Evolutionary conservation across 2,888 invertebrate genomes (phyloP).

Genomic region (Limulus polyphemus): DNA sequence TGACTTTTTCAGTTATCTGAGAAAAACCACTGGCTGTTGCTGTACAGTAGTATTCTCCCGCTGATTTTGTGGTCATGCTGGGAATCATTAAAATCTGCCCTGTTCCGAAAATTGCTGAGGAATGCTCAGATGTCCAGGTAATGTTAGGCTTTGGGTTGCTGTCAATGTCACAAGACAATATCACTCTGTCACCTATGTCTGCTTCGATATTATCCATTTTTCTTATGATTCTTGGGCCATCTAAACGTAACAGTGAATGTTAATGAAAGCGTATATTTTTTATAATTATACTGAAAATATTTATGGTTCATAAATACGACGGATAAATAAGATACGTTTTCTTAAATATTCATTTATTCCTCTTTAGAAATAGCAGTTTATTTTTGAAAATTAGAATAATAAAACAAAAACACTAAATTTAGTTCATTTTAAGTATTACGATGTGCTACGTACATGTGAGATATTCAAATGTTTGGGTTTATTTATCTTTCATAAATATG

Average conservation of each 20-base stretch:
- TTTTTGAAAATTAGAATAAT: too few species aligned
- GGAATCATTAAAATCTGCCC: conserved; percentile 61
- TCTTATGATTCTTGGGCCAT: conserved; percentile 19
- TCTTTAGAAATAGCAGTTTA: too few species aligned
- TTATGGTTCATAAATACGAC: too few species aligned
- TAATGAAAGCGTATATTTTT: too few species aligned
- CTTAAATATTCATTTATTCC: too few species aligned
- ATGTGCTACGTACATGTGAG: too few species aligned
- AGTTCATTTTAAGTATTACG: too few species aligned
- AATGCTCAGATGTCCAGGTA: conserved; percentile 73
- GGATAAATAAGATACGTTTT: too few species aligned
- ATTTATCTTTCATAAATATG: too few species aligned
- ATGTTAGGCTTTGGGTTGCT: conserved; percentile 81
- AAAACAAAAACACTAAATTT: too few species aligned
- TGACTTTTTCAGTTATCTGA: conserved; percentile 67
- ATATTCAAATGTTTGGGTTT: too few species aligned
- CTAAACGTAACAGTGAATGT: not conserved
- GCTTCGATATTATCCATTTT: conserved; percentile 39
- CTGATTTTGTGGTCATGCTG: conserved; percentile 56
- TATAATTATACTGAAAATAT: too few species aligned
- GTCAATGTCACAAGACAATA: conserved; percentile 72
- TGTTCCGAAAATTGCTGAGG: conserved; percentile 52
- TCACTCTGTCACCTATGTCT: conserved; percentile 64
- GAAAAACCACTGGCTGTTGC: conserved; percentile 75
- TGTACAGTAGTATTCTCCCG: conserved; percentile 77